Percentiles rank a stretch among this genome's conserved stretches.
Conservation (phyloP, 2,113 vertebrate species). For the Eonycteris spelaea region DNA sequence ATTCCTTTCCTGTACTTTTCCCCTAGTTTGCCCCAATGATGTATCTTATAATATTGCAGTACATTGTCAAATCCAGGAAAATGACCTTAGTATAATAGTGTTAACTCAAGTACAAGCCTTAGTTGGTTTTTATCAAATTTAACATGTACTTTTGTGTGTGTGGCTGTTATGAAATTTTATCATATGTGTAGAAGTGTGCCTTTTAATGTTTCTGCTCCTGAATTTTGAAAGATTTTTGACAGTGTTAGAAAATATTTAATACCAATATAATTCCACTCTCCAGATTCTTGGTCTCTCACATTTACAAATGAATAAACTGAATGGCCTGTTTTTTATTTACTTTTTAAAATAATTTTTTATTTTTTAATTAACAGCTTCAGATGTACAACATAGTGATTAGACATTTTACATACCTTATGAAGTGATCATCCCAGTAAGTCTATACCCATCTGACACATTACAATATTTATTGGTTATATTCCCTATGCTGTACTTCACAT, state of each 20-base stretch:
- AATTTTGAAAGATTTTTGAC: constrained; percentile 39
- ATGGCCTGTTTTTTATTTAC: neutral
- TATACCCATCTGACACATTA: too few species aligned
- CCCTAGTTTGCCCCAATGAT: neutral
- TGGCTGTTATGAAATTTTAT: neutral
- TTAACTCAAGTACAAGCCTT: neutral
- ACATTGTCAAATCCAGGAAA: neutral
- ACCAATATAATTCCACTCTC: neutral
- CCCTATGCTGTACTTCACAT: too few species aligned
- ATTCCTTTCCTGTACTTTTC: neutral
- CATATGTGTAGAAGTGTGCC: neutral
- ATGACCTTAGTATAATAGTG: neutral
- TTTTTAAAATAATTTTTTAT: too few species aligned
- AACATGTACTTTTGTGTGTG: neutral
- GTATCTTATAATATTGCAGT: neutral
- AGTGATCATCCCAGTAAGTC: too few species aligned
- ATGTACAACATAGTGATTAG: too few species aligned
- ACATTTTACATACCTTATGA: too few species aligned
- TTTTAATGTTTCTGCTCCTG: neutral
- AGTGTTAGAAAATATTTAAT: neutral
- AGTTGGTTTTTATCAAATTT: neutral
- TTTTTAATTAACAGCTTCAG: too few species aligned
- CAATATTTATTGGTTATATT: too few species aligned
- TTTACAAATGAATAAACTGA: constrained; percentile 9
- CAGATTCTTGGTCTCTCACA: neutral